Evolutionary conservation across 2,888 invertebrate genomes (phyloP), one percentile per base, ranked within the genome.

Genomic region (Steinernema hermaphroditum): DNA sequence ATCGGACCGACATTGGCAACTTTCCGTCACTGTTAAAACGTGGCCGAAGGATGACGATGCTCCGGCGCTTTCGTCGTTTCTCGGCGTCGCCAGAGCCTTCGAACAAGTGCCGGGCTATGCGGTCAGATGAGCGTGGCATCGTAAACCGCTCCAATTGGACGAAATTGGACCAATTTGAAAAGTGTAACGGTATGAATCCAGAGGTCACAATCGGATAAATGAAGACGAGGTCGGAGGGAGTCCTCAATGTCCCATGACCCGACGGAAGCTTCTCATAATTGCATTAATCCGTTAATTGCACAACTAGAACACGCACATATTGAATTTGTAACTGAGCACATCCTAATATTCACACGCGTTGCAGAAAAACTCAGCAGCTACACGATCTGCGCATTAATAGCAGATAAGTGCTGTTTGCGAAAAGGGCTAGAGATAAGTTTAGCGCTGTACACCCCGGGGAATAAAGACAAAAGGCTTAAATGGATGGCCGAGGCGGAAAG

Each of bases 81-180:
- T 24, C 34, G 62, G 16, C 32, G 32, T 27, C 62, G 14, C 50
- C 50, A 24, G 50, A 50, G 50, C 50, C 50, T 24, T 62, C 62
- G 12, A 62, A 9, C 34, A 62, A 34, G 34, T 62, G 62, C 29
- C 62, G 29, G 32, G 62, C 62, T 29, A 62, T 62, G 16, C 62
- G 62, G 19, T 62, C 62, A 29, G 62, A 62, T 14, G 62, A 62
- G 32, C 62, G 62, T 29, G 62, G 62, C 62, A 62, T 62, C 62
- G 62, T 62, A 29, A 24, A 29, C 32, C 16, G 34, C 29, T 29
- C 62, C 1, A 29, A 32, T 32, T 29, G 34, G 37, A 12, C 37
- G 12, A 37, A 37, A 37, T 37, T 4, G 12, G 37, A 12, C 12
- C 12, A 37, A 37, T 37, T 37, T 32, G 32, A 62, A 27, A 62